Conservation (phyloP, 2,888 invertebrate genomes). For the Chelonus formosanus region DNA sequence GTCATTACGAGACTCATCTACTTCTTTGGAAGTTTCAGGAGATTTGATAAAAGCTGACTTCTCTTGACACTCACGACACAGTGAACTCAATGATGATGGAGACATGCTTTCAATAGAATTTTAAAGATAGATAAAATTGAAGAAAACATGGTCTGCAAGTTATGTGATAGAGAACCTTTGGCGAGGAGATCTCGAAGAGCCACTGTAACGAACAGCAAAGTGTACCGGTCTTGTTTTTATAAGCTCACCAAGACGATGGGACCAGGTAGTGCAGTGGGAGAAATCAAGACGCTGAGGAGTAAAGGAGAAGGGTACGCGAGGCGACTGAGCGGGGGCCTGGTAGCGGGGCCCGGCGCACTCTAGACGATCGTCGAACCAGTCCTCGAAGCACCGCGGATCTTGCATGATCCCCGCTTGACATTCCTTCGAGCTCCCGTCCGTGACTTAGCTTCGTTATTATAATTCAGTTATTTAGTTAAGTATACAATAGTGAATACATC, state of each 20-base stretch:
- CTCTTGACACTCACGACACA: too few species aligned
- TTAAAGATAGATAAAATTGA: neutral
- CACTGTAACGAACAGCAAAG: constrained; percentile 63
- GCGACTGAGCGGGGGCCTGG: constrained; percentile 46
- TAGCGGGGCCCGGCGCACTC: constrained; percentile 54
- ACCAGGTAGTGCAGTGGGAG: constrained; percentile 49
- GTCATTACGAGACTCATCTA: too few species aligned
- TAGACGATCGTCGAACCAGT: constrained; percentile 54
- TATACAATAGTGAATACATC: neutral
- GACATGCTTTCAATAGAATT: neutral
- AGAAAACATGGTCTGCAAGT: neutral
- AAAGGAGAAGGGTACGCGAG: constrained; percentile 39
- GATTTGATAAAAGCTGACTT: too few species aligned
- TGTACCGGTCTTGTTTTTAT: constrained; percentile 66
- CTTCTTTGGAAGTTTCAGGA: too few species aligned
- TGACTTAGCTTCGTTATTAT: constrained; percentile 1
- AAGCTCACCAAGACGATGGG: constrained; percentile 60
- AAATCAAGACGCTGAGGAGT: constrained; percentile 43
- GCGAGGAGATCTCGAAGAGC: constrained; percentile 50
- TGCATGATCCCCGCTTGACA: constrained; percentile 40
- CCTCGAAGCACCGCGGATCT: constrained; percentile 57
- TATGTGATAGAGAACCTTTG: constrained; percentile 1
- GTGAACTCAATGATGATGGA: too few species aligned
- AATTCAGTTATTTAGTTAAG: neutral
- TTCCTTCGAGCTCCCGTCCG: constrained; percentile 31